A percentile compares a stretch with the other conserved stretches of the same genome.
phyloP scores from a whole-genome alignment of 1,140 invertebrate genomes.

The Drosophila azteca region DNA sequence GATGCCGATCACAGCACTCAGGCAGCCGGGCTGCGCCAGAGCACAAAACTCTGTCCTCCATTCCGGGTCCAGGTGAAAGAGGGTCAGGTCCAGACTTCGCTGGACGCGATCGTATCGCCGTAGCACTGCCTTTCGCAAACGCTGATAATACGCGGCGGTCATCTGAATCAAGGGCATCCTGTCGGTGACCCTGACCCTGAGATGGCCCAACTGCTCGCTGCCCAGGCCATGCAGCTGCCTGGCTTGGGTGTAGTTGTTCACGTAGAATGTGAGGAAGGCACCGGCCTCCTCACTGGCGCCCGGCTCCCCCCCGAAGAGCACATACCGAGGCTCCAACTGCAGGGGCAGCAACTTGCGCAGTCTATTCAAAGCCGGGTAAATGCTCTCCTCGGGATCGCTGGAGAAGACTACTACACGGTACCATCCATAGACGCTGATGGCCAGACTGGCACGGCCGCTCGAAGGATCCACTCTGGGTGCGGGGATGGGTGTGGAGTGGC shows the following conservation, averaged over 20 bases:
- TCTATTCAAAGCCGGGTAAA: slow-evolving; percentile 11
- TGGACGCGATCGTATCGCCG: slow-evolving; percentile 19
- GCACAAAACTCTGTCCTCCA: slow-evolving; percentile 38
- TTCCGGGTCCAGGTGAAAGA: slow-evolving; percentile 25
- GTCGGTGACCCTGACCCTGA: slow-evolving; percentile 29
- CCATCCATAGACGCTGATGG: slow-evolving; percentile 53
- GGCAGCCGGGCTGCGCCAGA: slow-evolving; percentile 26
- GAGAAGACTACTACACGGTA: slow-evolving; percentile 50
- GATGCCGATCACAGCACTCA: slow-evolving; percentile 27
- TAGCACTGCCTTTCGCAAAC: slow-evolving; percentile 21
- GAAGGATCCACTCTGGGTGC: no score
- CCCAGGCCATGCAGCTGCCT: slow-evolving; percentile 14
- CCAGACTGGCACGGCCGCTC: background rate
- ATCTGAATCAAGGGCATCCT: slow-evolving; percentile 25
- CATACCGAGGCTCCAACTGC: slow-evolving; percentile 19
- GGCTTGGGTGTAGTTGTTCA: slow-evolving; percentile 38
- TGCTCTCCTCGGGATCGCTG: slow-evolving; percentile 2
- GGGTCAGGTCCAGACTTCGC: slow-evolving; percentile 30
- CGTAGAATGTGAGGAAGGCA: slow-evolving; percentile 52
- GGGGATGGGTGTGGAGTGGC: slow-evolving; percentile 15
- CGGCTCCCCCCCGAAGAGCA: slow-evolving; percentile 38
- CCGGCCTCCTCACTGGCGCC: slow-evolving; percentile 29
- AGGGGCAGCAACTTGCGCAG: slow-evolving; percentile 21
- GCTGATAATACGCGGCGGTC: background rate
- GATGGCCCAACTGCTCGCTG: background rate